These are phyloP conservation scores for Theretra japonica DNA, from an alignment of 2,888 invertebrate genomes.

Conservation along the genomic window DNA sequence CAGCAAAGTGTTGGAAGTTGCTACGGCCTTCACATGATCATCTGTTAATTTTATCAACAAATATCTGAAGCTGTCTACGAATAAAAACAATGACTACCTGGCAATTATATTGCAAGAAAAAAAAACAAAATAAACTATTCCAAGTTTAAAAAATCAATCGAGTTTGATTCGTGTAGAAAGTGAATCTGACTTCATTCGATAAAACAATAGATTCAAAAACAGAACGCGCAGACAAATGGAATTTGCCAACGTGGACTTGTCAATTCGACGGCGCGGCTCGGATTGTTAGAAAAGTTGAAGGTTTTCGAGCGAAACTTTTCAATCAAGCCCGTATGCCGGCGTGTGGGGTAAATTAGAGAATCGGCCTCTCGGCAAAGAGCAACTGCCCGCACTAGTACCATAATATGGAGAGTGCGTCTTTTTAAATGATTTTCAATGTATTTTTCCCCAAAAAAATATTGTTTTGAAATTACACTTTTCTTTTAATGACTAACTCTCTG, in stretches of 20 bases:
- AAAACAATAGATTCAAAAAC: constrained; percentile 5
- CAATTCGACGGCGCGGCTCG: constrained; percentile 9
- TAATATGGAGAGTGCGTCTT: constrained; percentile 36
- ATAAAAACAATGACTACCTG: too few relatives aligned
- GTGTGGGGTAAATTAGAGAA: constrained; percentile 54
- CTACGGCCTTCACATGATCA: too few relatives aligned
- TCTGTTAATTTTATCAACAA: too few relatives aligned
- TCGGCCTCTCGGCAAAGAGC: constrained; percentile 45
- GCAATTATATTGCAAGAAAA: neutral
- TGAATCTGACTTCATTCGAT: neutral
- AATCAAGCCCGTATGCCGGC: constrained; percentile 70
- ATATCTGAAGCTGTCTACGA: too few relatives aligned
- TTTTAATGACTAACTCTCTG: too few relatives aligned
- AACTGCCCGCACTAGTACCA: constrained; percentile 44
- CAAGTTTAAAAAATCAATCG: neutral
- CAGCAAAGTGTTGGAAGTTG: too few relatives aligned
- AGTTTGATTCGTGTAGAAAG: neutral
- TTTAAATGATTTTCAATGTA: neutral
- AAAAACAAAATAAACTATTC: neutral
- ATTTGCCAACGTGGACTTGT: constrained; percentile 16
- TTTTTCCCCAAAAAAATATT: neutral
- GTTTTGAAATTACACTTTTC: too few relatives aligned
- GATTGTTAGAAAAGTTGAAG: constrained; percentile 28
- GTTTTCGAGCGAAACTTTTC: constrained; percentile 64
- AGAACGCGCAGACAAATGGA: constrained; percentile 18